Base-by-base conservation (phyloP, 2,888 invertebrate species). In the Cancer borealis region DNA sequence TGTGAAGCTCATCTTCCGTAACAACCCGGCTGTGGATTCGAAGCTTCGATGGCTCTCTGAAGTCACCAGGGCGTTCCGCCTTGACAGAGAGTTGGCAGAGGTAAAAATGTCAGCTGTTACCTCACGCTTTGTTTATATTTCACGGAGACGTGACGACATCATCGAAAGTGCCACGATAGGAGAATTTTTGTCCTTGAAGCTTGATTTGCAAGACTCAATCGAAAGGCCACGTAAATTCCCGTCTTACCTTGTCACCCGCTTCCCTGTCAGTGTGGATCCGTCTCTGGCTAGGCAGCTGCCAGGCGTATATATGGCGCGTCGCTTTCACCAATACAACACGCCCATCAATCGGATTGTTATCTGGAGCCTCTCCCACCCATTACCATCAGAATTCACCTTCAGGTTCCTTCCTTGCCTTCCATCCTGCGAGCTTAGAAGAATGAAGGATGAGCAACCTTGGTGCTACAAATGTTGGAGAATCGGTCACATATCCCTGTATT, bases 401-500 rank as follows among this genome's bases (percentile, higher is more conserved):
- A 49, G 46, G 66, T 94, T 94, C 88, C 60, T 92, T 5, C 49
- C 92, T 46, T 88, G 73, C 73, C 73, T 92, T 17, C 87, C 73
- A 17, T 54, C 94, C 8, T 94, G 92, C 66, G 47, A 94, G 73
- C 17, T 92, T n/a, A 21, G 30, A 60, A 94, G 47, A 47, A 92
- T 94, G 88, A 54, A 49, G 46, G 45, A n/a, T 46, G 87, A 93
- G 54, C 45, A 46, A 26, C 88, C 87, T 14, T 45, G 88, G 45
- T 87, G 88, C 45, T 93, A n/a, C 60, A 93, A 60, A 39, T 93
- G 87, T 47, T 91, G 60, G 87, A 54, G 60, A 0, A 45, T 93
- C n/a, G 93, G 89, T n/a, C 93, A 93, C 47, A 92, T 92, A n/a
- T 92, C 92, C 60, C 54, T 10, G 21, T 94, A 94, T 92, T 94